Conservation (phyloP, 2,797 vertebrate genomes). For the Borostomias antarcticus region DNA sequence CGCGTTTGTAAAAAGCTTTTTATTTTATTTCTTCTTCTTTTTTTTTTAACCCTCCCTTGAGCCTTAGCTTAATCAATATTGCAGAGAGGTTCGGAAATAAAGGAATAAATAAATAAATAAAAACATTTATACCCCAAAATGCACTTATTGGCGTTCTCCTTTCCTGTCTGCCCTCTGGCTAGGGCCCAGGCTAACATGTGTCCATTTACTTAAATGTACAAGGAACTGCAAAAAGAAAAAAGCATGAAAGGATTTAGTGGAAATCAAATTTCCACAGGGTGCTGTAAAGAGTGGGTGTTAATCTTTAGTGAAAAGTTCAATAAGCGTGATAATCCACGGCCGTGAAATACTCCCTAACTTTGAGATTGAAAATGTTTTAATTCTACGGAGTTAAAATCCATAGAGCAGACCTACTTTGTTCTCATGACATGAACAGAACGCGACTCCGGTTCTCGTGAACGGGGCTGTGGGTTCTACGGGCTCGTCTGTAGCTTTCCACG, state of each 20-base stretch:
- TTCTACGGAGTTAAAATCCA: too few relatives aligned
- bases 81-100: slow-evolving; percentile 61
- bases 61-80: slow-evolving; percentile 77
- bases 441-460: too few relatives aligned
- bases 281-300: not conserved
- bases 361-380: too few relatives aligned
- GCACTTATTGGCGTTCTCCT: slow-evolving; percentile 66
- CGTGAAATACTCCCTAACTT: too few relatives aligned
- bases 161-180: slow-evolving; percentile 66
- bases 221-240: slow-evolving; percentile 10
- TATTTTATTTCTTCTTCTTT: too few relatives aligned
- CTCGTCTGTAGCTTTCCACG: not conserved
- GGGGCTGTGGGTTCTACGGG: not conserved
- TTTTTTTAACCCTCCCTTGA: too few relatives aligned
- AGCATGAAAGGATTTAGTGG: not conserved
- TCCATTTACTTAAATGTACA: slow-evolving; percentile 43
- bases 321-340: too few relatives aligned
- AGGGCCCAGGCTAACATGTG: slow-evolving; percentile 61
- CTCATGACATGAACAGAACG: too few relatives aligned
- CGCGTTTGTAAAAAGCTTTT: slow-evolving; percentile 68
- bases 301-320: too few relatives aligned
- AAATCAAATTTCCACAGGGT: too few relatives aligned
- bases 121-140: slow-evolving; percentile 62
- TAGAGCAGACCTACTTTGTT: too few relatives aligned
- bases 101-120: slow-evolving; percentile 67